phyloP scores from a whole-genome alignment of 2,888 invertebrate species.

The Lucinisca nassula region DNA sequence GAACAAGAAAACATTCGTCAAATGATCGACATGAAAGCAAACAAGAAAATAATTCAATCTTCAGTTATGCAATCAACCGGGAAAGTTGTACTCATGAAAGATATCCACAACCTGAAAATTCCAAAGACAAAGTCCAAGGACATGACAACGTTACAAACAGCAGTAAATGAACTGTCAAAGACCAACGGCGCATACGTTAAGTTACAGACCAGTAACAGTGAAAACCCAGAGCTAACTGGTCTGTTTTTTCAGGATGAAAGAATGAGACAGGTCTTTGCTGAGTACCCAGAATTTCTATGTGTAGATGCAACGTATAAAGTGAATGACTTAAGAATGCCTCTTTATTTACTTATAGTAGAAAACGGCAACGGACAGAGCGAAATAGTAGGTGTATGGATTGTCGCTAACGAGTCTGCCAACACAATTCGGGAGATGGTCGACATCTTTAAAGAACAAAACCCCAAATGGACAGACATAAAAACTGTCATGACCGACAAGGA shows the following conservation, averaged over 20 bases:
- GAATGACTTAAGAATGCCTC: slow-evolving; percentile 37
- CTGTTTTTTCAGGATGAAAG: slow-evolving; percentile 32
- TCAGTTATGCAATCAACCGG: slow-evolving; percentile 5
- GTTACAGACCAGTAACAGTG: slow-evolving; percentile 2
- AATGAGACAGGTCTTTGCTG: slow-evolving; percentile 5
- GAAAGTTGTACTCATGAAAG: slow-evolving; percentile 21
- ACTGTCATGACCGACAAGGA: slow-evolving; percentile 41
- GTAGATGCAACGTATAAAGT: slow-evolving; percentile 37
- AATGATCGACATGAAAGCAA: slow-evolving; percentile 28
- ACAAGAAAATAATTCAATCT: slow-evolving; percentile 25
- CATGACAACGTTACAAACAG: slow-evolving; percentile 19
- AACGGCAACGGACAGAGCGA: slow-evolving; percentile 44
- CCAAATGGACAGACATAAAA: slow-evolving; percentile 24
- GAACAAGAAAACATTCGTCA: slow-evolving; percentile 17
- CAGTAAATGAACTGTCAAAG: slow-evolving; percentile 22
- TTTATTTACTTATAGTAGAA: slow-evolving; percentile 25
- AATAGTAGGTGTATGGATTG: slow-evolving; percentile 19
- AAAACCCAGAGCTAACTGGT: slow-evolving; percentile 28
- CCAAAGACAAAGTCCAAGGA: not conserved
- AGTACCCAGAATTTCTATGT: slow-evolving; percentile 35
- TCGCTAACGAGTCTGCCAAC: slow-evolving; percentile 16
- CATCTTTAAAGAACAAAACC: slow-evolving; percentile 35
- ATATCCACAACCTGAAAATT: slow-evolving; percentile 23
- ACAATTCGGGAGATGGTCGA: not conserved
- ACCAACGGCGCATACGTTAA: slow-evolving; percentile 31